phyloP scores from a whole-genome alignment of 2,888 invertebrate species.

The Deilephila porcellus region DNA sequence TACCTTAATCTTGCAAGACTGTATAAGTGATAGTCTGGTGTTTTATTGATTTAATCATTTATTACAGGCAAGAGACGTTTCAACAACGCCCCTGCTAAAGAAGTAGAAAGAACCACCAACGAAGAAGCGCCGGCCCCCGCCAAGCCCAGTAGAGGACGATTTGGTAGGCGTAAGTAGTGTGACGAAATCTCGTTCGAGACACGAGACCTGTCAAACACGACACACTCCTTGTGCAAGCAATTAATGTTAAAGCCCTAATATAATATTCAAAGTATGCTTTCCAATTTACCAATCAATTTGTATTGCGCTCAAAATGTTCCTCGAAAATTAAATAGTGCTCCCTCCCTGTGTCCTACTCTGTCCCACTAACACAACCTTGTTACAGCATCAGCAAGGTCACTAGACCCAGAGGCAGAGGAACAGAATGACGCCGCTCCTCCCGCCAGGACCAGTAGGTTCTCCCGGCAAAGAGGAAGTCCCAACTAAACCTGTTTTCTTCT shows the following conservation, averaged over 20 bases:
- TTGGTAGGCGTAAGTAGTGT: constrained; percentile 72
- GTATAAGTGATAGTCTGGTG: too few species aligned
- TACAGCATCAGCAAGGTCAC: constrained; percentile 67
- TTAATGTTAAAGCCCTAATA: constrained; percentile 22
- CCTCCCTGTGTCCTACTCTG: neutral
- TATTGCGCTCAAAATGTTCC: neutral
- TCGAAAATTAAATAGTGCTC: neutral
- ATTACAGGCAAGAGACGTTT: constrained; percentile 67
- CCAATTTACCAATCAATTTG: constrained; percentile 14
- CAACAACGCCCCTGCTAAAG: constrained; percentile 64
- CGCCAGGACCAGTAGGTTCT: constrained; percentile 60
- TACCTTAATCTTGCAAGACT: too few species aligned
- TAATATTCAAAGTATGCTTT: constrained; percentile 16
- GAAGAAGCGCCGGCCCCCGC: constrained; percentile 65
- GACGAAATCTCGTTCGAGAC: constrained; percentile 18
- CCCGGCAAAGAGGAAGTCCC: constrained; percentile 66
- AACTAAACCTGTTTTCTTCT: constrained; percentile 37
- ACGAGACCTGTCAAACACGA: constrained; percentile 21
- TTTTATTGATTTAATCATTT: constrained; percentile 15
- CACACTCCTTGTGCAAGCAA: constrained; percentile 1
- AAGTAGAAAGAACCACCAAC: constrained; percentile 50
- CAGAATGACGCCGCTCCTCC: constrained; percentile 64
- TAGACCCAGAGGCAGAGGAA: constrained; percentile 68
- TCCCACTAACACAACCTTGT: constrained; percentile 33
- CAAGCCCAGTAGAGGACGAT: constrained; percentile 71